These are phyloP conservation scores for Tinea semifulvella DNA, from an alignment of 2,888 invertebrate genomes.

Conservation along the genomic window DNA sequence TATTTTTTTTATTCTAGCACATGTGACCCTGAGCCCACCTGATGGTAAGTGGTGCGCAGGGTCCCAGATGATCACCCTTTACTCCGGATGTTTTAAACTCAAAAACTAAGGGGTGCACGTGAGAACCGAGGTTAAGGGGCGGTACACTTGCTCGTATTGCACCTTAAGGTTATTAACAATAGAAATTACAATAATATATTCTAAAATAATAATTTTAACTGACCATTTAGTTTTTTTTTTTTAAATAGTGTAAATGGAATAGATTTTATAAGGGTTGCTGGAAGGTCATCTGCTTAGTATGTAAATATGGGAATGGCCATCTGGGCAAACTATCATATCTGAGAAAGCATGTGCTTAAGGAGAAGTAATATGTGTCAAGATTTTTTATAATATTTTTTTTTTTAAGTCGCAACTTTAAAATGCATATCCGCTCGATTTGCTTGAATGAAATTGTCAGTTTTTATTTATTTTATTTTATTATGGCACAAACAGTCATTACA, in stretches of 20 bases:
- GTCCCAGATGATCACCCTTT: no score
- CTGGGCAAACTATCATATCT: constrained; percentile 29
- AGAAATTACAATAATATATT: constrained; percentile 29
- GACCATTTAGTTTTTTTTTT: constrained; percentile 38
- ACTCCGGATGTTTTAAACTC: constrained; percentile 51
- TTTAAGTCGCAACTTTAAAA: no score
- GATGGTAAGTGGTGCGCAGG: not conserved
- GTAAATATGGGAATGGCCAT: constrained; percentile 38
- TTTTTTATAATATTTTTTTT: no score
- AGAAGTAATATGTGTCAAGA: no score
- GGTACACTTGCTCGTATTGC: constrained; percentile 56
- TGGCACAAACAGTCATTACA: no score
- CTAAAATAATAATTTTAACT: constrained; percentile 29
- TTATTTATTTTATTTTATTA: no score
- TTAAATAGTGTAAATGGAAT: constrained; percentile 52
- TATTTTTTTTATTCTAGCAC: no score
- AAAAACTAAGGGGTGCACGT: constrained; percentile 57
- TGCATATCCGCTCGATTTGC: no score
- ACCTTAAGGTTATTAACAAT: constrained; percentile 35
- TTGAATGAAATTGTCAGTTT: no score
- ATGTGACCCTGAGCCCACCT: no score
- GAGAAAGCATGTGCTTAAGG: constrained; percentile 30
- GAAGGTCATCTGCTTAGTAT: constrained; percentile 53
- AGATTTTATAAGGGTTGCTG: constrained; percentile 50
- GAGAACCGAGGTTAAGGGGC: constrained; percentile 55